Evolutionary conservation across 2,888 invertebrate genomes (phyloP), one percentile per base, ranked within the genome.

Genomic region (Chromoteleia sp.): DNA sequence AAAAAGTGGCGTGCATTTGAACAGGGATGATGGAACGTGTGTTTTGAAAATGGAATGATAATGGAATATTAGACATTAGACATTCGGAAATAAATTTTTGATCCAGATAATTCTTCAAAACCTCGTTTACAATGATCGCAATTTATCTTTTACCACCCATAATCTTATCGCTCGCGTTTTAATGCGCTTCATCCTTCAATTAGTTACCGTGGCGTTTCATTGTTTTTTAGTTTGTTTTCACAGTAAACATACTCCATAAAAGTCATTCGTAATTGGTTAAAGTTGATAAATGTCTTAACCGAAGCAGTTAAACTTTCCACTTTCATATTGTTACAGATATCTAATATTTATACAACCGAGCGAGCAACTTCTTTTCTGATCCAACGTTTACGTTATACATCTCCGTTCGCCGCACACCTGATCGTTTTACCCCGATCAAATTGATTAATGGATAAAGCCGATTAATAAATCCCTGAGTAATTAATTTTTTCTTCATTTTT

Each of bases 201-300:
- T 50, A 50, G 63, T 63, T 63, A 45, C 14, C 19, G 25, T 36
- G 5, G 4, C 0, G 30, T 67, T 54, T 0, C 10, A 17, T 4
- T 52, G 41, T 61, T 73, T 61, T 52, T 43, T 41, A 52, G 39
- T 61, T 29, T 41, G 19, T 19, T 59, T 50, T 41, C 45, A n/a
- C 19, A 4, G 48, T 41, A 71, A 71, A 71, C 52, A 61, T 50
- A 50, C 58, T 70, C 70, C 39, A 70, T 70, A 58, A 71, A 71
- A 59, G 73, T 73, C 61, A 29, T 43, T 73, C 52, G 29, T 73
- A 61, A 73, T 73, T 73, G 30, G 52, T 3, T 61, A 41, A 41
- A 54, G 15, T 73, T 73, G 73, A 73, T 63, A 45, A 63, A 73
- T 56, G 73, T 30, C 21, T 73, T 30, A 50, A 61, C 19, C 33